Evolutionary conservation across 2,888 invertebrate genomes (phyloP).

Genomic region (Leptopterna dolabrata): DNA sequence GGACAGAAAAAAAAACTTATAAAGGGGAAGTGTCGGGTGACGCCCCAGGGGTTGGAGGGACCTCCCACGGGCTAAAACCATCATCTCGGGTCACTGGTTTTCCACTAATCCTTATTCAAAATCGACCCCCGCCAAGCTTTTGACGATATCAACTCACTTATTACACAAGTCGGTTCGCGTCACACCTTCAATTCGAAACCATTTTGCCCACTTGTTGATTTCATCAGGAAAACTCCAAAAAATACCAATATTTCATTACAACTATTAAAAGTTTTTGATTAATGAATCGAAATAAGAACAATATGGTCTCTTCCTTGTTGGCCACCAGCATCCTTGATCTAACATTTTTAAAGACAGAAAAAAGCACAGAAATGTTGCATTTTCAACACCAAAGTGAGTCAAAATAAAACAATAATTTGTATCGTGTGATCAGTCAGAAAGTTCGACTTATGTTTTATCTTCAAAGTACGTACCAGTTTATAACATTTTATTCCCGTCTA

Average conservation of each 20-base stretch:
- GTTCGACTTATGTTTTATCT: not conserved
- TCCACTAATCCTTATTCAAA: conserved; percentile 58
- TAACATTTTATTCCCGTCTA: not conserved
- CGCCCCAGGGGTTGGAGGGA: conserved; percentile 23
- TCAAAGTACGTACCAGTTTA: not conserved
- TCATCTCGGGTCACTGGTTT: conserved; percentile 54
- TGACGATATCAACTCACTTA: conserved; percentile 42
- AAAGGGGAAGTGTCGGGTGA: not conserved
- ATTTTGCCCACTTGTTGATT: conserved; percentile 19
- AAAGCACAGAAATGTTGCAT: not conserved
- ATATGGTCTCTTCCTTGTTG: conserved; percentile 38
- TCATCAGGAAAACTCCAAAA: not conserved
- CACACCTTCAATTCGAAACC: conserved; percentile 4
- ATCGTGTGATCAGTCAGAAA: not conserved
- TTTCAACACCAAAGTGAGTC: conserved; percentile 13
- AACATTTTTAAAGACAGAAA: not conserved
- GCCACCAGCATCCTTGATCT: conserved; percentile 53
- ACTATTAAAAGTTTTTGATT: not conserved
- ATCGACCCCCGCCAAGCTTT: conserved; percentile 24
- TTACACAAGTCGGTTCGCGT: conserved; percentile 8
- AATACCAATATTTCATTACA: not conserved
- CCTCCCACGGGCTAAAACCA: conserved; percentile 57
- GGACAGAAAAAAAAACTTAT: not conserved
- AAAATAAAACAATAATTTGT: conserved; percentile 1
- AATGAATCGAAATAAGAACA: not conserved